A percentile compares a stretch with the other conserved stretches of the same genome.
Evolutionary conservation across 1,140 invertebrate species (phyloP).

Genomic region (Drosophila navojoa): DNA sequence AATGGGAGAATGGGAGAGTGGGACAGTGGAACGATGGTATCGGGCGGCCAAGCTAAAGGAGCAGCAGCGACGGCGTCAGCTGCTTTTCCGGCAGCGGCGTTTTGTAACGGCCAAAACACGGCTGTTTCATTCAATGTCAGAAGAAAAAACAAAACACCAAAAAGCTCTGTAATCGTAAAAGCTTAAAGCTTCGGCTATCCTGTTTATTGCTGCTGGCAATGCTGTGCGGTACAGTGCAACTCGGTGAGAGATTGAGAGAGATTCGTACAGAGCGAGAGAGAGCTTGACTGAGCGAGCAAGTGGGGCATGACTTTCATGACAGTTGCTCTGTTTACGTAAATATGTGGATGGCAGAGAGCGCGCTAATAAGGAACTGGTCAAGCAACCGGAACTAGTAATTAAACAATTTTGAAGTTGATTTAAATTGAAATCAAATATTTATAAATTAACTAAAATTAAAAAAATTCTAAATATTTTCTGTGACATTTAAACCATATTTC

Average conservation of each 20-base stretch:
- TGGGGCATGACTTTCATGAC: no score
- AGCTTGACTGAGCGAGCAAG: background rate
- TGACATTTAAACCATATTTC: no score
- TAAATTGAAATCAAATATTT: background rate
- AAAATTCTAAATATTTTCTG: no score
- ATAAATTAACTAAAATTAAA: no score
- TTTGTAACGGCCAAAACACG: slow-evolving; percentile 44
- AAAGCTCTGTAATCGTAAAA: slow-evolving; percentile 48
- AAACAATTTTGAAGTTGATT: background rate
- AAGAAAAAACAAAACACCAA: background rate
- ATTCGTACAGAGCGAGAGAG: background rate
- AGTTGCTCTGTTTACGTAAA: slow-evolving; percentile 52
- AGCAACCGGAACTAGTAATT: background rate
- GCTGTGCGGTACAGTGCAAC: slow-evolving; percentile 17
- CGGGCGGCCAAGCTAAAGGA: background rate
- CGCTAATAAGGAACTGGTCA: background rate
- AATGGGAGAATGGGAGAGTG: no score
- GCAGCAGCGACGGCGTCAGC: background rate
- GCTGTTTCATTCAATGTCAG: background rate
- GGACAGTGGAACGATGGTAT: background rate
- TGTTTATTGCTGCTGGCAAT: slow-evolving; percentile 40
- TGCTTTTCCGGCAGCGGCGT: slow-evolving; percentile 33
- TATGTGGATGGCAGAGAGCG: slow-evolving; percentile 22
- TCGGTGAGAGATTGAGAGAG: background rate
- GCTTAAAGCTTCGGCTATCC: slow-evolving; percentile 7